Evolutionary conservation across 2,113 vertebrate species (phyloP).

Genomic region (Sphaerodactylus townsendi): DNA sequence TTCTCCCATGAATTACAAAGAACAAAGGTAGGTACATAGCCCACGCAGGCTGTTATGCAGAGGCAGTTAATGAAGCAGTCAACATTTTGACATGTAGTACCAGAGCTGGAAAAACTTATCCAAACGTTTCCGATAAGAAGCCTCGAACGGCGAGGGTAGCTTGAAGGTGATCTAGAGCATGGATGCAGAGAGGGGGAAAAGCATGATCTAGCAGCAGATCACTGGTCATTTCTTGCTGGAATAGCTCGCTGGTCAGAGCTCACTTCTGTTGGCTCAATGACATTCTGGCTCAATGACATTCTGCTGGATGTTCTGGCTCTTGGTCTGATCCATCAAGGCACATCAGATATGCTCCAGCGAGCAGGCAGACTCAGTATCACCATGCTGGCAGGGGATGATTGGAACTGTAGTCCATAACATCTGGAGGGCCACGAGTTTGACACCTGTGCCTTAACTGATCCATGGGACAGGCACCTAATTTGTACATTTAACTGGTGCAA

Average conservation of each 20-base stretch:
- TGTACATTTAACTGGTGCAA: no score
- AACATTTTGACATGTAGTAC: conserved; percentile 65
- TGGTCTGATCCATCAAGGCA: neutral
- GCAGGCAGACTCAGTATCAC: no score
- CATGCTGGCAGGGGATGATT: no score
- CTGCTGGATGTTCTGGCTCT: neutral
- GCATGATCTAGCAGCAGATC: neutral
- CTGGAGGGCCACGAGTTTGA: no score
- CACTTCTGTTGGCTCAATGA: no score
- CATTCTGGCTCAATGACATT: no score
- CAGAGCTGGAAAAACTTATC: conserved; percentile 39
- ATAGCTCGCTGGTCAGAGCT: no score
- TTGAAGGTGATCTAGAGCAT: conserved; percentile 49
- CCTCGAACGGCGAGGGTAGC: neutral
- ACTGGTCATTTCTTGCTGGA: neutral
- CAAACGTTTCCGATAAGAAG: neutral
- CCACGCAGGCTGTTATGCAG: conserved; percentile 60
- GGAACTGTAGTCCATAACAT: no score
- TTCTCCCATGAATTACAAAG: conserved; percentile 55
- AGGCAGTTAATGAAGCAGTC: conserved; percentile 67
- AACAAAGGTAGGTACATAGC: conserved; percentile 59
- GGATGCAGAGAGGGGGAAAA: no score
- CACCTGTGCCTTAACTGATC: no score
- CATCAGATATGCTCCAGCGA: no score
- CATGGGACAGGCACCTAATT: no score